These are phyloP conservation scores for Petaurus breviceps DNA, from an alignment of 2,113 vertebrate genomes.

Conservation along the genomic window DNA sequence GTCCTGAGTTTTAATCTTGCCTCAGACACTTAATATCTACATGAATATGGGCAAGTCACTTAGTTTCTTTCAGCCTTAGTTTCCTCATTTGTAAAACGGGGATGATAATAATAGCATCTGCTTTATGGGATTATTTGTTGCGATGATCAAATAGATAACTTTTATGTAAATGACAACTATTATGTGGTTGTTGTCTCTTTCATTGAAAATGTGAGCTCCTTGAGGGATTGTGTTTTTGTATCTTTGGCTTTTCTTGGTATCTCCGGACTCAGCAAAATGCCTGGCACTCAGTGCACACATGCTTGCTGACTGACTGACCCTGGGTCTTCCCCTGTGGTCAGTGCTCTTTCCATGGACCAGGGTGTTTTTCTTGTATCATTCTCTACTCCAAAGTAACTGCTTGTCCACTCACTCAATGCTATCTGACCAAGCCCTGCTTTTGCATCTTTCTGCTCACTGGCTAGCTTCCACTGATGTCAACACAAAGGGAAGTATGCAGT, in stretches of 20 bases:
- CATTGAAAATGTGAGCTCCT: neutral
- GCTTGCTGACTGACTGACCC: neutral
- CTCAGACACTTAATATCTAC: neutral
- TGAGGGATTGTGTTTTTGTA: neutral
- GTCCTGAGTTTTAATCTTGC: neutral
- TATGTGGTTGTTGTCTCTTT: neutral
- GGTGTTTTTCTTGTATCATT: neutral
- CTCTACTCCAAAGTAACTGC: neutral
- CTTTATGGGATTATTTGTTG: neutral
- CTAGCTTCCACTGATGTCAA: neutral
- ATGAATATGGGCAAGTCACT: neutral
- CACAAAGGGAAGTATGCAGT: neutral
- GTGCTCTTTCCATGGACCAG: neutral
- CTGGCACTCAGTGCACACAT: too few relatives aligned
- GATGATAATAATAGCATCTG: neutral
- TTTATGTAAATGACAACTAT: neutral
- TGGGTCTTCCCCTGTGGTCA: neutral
- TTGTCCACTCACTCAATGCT: neutral
- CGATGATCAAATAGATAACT: neutral
- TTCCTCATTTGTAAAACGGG: constrained; percentile 10
- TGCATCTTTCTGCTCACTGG: neutral
- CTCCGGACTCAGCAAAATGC: too few relatives aligned
- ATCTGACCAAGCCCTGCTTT: neutral
- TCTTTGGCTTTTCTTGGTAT: neutral
- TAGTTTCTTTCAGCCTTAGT: neutral